These are phyloP conservation scores for Thripadectes ignobilis DNA, from an alignment of 2,797 vertebrate species.

Conservation along the genomic window DNA sequence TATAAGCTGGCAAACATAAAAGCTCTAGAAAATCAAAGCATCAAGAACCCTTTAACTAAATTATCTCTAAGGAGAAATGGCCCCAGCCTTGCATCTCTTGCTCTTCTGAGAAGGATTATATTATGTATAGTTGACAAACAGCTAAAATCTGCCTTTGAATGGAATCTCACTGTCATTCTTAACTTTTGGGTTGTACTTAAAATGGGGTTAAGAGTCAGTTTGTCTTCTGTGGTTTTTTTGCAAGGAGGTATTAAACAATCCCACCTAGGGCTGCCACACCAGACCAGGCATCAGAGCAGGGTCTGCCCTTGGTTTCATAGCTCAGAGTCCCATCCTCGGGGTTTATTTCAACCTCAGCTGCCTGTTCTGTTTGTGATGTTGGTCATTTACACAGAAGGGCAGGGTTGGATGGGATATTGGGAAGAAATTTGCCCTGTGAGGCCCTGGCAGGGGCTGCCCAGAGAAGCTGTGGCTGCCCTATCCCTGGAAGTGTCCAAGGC, in stretches of 20 bases:
- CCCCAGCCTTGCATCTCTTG: neutral
- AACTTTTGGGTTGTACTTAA: neutral
- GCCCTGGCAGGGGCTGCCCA: neutral
- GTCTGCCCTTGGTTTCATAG: neutral
- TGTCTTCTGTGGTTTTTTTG: neutral
- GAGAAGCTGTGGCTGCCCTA: neutral
- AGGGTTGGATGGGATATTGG: neutral
- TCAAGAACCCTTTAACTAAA: neutral
- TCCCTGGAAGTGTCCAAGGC: neutral
- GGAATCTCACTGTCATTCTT: neutral
- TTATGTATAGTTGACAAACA: neutral
- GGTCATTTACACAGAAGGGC: neutral
- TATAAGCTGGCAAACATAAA: neutral
- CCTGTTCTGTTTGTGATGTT: neutral
- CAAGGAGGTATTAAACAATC: neutral
- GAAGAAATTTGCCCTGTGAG: neutral
- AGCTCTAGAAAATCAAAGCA: neutral
- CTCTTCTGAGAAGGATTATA: neutral
- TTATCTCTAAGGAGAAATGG: neutral
- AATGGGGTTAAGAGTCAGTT: neutral
- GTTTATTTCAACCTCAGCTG: neutral
- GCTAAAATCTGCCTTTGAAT: neutral
- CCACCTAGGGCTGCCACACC: neutral
- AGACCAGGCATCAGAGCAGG: neutral
- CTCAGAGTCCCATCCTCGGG: neutral